phyloP scores from a whole-genome alignment of 2,113 vertebrate species.

The Taurulus bubalis region DNA sequence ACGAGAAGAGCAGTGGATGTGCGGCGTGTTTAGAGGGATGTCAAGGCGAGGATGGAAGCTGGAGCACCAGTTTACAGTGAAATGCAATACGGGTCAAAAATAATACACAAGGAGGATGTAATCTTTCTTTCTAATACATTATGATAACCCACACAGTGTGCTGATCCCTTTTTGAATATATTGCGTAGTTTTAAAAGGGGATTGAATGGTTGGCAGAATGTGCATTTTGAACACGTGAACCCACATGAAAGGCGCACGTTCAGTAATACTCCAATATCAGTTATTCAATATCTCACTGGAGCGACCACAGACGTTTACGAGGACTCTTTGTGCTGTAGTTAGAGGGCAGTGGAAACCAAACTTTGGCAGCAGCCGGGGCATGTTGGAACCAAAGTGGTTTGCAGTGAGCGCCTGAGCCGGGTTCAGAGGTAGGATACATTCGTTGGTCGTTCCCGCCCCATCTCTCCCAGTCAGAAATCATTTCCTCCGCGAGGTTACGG shows the following conservation, averaged over 20 bases:
- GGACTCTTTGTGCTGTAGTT: slow-evolving; percentile 43
- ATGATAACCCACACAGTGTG: slow-evolving; percentile 29
- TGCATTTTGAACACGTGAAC: slow-evolving; percentile 38
- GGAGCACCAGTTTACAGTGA: slow-evolving; percentile 51
- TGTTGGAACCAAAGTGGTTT: slow-evolving; percentile 38
- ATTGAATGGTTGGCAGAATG: slow-evolving; percentile 40
- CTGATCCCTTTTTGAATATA: slow-evolving; percentile 28
- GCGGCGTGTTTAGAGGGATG: slow-evolving; percentile 62
- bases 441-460: slow-evolving; percentile 65
- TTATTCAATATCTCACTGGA: slow-evolving; percentile 56
- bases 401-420: slow-evolving; percentile 17
- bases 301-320: slow-evolving; percentile 57
- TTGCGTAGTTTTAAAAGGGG: slow-evolving; percentile 21
- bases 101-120: slow-evolving; percentile 44
- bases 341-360: slow-evolving; percentile 59
- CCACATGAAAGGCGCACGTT: slow-evolving; percentile 50
- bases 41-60: slow-evolving; percentile 67
- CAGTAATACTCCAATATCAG: slow-evolving; percentile 48
- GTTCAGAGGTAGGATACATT: slow-evolving; percentile 65
- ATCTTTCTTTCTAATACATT: slow-evolving; percentile 37
- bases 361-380: slow-evolving; percentile 33
- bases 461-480: slow-evolving; percentile 64
- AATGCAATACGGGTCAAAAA: slow-evolving; percentile 45
- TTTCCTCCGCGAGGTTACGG: slow-evolving; percentile 68
- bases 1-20: slow-evolving; percentile 43